Evolutionary conservation across 2,113 vertebrate genomes (phyloP).

Genomic region (Plestiodon gilberti): DNA sequence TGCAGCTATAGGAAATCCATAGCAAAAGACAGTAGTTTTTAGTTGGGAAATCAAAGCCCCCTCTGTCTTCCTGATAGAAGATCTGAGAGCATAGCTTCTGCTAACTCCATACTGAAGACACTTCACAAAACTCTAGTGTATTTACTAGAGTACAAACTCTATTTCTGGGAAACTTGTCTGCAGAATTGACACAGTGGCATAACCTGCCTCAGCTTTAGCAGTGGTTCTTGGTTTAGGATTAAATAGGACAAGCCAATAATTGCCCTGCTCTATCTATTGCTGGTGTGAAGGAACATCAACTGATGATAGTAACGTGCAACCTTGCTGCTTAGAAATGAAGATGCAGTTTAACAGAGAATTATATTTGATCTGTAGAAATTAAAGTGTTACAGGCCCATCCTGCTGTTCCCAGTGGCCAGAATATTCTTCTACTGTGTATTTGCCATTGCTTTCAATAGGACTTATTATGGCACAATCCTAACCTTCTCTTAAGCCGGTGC

Average conservation of each 20-base stretch:
- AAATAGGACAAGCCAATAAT: background rate
- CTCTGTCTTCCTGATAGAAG: too few species aligned
- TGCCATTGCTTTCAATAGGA: background rate
- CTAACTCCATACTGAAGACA: too few species aligned
- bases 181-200: too few species aligned
- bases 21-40: too few species aligned
- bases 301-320: background rate
- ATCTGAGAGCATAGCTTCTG: too few species aligned
- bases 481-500: too few species aligned
- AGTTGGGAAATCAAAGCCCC: background rate
- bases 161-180: too few species aligned
- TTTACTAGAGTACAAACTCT: too few species aligned
- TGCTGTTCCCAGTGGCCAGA: background rate
- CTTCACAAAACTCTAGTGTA: too few species aligned
- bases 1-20: background rate
- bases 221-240: too few species aligned
- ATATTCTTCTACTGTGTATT: background rate
- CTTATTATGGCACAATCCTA: background rate
- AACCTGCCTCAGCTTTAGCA: too few species aligned
- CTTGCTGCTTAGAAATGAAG: background rate
- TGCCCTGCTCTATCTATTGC: background rate
- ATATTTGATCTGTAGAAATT: background rate
- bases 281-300: background rate
- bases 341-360: background rate
- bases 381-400: background rate